phyloP scores from a whole-genome alignment of 2,797 vertebrate species.

The Tangara arthus region DNA sequence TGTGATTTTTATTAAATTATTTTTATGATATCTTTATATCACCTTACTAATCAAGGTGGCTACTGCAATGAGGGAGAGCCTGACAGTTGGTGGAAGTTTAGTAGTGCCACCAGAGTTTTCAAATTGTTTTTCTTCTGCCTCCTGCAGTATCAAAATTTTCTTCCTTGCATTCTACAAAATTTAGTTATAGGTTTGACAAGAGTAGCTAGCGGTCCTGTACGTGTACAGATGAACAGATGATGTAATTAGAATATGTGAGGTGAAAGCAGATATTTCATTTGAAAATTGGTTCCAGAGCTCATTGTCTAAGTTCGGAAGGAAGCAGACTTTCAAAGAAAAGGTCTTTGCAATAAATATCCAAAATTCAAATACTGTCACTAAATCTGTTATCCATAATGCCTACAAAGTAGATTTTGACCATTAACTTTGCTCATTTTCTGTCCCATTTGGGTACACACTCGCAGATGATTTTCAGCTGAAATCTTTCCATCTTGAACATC shows the following conservation, averaged over 20 bases:
- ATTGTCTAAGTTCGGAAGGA: neutral
- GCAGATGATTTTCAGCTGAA: slow-evolving; percentile 26
- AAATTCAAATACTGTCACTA: neutral
- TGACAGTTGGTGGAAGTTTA: neutral
- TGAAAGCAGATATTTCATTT: neutral
- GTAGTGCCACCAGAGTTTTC: neutral
- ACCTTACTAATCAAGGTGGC: neutral
- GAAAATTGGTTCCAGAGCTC: neutral
- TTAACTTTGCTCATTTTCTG: slow-evolving; percentile 34
- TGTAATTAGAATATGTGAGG: neutral
- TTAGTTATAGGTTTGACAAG: neutral
- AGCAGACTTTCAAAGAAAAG: neutral
- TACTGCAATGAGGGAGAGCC: neutral
- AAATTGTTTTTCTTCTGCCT: neutral
- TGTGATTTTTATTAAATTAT: neutral
- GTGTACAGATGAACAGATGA: neutral
- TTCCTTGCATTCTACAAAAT: neutral
- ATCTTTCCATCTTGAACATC: slow-evolving; percentile 2
- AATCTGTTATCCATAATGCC: neutral
- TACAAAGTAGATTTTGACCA: slow-evolving; percentile 24
- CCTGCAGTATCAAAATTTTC: neutral
- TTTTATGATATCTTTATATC: neutral
- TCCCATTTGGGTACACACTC: neutral
- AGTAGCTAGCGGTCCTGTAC: neutral
- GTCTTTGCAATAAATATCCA: neutral